Evolutionary conservation across 1,140 invertebrate species (phyloP), one percentile per base, ranked within the genome.

Genomic region (Heliconius melpomene): DNA sequence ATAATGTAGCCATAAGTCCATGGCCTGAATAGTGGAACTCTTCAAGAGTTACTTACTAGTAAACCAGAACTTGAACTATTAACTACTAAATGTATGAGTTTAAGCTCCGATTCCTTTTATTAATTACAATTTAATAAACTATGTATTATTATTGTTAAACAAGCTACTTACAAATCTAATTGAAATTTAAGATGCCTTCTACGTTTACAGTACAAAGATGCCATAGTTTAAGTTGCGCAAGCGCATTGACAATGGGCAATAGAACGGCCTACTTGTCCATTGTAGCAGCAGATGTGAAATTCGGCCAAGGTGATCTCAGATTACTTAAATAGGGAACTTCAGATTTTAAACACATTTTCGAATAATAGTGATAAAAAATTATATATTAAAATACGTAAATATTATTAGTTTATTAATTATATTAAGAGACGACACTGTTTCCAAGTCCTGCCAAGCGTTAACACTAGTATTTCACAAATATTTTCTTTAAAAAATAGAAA

Each of bases 271-370:
- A 92, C 86, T 91, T 94, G 87, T 66, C 86, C 89, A 89, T 81
- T 88, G 87, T 90, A 91, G 86, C 91, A 90, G 76, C 88, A 90
- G 90, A 91, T 92, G 90, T 91, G 89, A 90, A 93, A 93, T 89
- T 87, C 86, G 88, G 90, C 89, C 92, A 94, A 94, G 92, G 92
- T 88, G 81, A 88, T 78, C 81, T 84, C 82, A 82, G 79, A 83
- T 85, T 85, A 80, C 84, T 88, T 79, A 79, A 84, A 77, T 81
- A 77, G 40, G 79, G 72, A 78, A 46, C 77, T 66, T 26, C 54
- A 60, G n/a, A 60, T 57, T 18, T 20, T 54, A 54, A 54, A 54
- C 20, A 20, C 18, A 23, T 60, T 26, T 29, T 29, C 7, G 7
- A 57, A 57, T 57, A 57, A 57, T 23, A 57, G 2, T 57, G 1